A percentile compares a stretch with the other conserved stretches of the same genome.
phyloP scores from a whole-genome alignment of 2,113 vertebrate species.

The Malaclemys terrapin region DNA sequence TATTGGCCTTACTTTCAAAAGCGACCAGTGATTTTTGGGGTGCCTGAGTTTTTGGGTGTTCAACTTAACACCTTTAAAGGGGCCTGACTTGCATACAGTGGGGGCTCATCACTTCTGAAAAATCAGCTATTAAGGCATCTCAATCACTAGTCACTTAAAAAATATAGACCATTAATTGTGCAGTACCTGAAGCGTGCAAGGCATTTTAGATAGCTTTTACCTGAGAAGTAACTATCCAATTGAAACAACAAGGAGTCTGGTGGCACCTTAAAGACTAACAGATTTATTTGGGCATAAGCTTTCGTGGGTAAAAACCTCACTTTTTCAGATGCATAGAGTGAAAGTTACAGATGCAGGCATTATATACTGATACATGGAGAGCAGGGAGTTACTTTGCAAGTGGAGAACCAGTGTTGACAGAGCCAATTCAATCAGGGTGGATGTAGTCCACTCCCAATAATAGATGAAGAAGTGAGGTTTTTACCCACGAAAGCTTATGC shows the following conservation, averaged over 20 bases:
- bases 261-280: too few species aligned
- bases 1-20: background rate
- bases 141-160: background rate
- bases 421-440: too few species aligned
- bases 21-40: background rate
- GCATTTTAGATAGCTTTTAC: background rate
- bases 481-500: too few species aligned
- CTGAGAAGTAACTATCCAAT: accelerated
- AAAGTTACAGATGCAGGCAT: too few species aligned
- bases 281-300: too few species aligned
- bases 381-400: too few species aligned
- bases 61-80: background rate
- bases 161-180: background rate
- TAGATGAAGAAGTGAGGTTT: too few species aligned
- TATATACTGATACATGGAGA: too few species aligned
- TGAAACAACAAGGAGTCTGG: background rate
- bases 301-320: too few species aligned
- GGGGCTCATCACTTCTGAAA: background rate
- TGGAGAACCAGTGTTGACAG: too few species aligned
- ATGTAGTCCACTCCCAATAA: too few species aligned
- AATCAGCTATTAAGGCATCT: accelerated
- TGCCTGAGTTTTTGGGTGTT: background rate
- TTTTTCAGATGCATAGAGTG: too few species aligned
- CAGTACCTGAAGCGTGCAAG: background rate
- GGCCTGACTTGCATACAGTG: background rate